A percentile compares a stretch with the other conserved stretches of the same genome.
Conservation (phyloP, 2,113 vertebrate genomes). For the Fulica atra region DNA sequence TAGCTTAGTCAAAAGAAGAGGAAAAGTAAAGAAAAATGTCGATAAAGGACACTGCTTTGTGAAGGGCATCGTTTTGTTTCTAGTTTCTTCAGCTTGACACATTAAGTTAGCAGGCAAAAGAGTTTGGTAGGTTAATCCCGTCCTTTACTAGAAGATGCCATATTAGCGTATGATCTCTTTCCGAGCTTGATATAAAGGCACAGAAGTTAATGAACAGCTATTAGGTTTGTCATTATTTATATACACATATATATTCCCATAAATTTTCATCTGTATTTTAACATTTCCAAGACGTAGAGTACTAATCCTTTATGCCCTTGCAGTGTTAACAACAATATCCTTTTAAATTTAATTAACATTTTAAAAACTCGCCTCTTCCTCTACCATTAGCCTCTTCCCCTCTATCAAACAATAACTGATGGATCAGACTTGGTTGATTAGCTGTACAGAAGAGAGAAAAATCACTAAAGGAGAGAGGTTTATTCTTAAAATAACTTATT, state of each 20-base stretch:
- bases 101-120: not conserved
- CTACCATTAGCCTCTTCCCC: not conserved
- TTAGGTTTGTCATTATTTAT: conserved; percentile 42
- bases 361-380: not conserved
- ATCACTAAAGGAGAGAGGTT: not conserved
- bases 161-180: conserved; percentile 5
- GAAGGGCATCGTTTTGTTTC: not conserved
- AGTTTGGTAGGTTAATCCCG: conserved; percentile 4
- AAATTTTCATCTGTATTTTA: conserved; percentile 33
- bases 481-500: not conserved
- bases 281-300: not conserved
- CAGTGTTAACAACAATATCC: not conserved
- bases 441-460: not conserved
- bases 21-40: conserved; percentile 47
- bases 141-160: not conserved
- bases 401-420: conserved; percentile 9
- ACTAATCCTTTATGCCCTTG: conserved; percentile 30
- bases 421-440: not conserved
- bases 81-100: not conserved
- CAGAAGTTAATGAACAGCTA: conserved; percentile 9
- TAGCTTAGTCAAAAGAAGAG: conserved; percentile 58
- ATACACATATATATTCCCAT: not conserved
- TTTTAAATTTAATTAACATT: conserved; percentile 30
- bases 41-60: not conserved
- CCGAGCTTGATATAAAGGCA: not conserved